Evolutionary conservation across 2,113 vertebrate species (phyloP), one percentile per base, ranked within the genome.

Genomic region (Syrrhaptes paradoxus): DNA sequence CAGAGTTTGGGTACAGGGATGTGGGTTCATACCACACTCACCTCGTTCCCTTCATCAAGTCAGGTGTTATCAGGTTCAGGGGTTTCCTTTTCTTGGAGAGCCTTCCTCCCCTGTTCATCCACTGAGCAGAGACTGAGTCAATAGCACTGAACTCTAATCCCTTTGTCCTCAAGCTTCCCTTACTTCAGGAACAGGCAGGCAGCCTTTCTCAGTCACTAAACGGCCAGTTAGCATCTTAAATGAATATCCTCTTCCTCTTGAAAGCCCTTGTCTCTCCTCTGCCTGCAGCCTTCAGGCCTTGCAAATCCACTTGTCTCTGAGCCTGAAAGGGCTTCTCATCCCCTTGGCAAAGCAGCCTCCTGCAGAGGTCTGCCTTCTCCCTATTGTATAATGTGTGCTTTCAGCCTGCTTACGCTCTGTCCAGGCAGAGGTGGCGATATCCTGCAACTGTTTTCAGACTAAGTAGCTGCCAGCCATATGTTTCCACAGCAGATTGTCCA

Each of bases 181-280:
- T 85, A 41, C 36, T 63, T 88, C 58, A 90, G 67, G n/a, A 49
- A 68, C 49, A 73, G 75, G 34, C 55, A 58, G 61, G 34, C 48
- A 48, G 49, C 18, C 24, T 76, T 87, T 75, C 29, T 91, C 36
- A 22, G 54, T 68, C 79, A 66, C 55, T 72, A 65, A 93, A 46
- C 65, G 41, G 20, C 68, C 78, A 76, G 75, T 76, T 88, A 96
- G 22, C 36, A 82, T 88, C 83, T 88, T 63, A 90, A 95, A 88
- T 75, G 24, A 90, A 36, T 90, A 52, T 66, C 65, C 34, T 62
- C 32, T 61, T 82, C 43, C 26, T 87, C 20, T 74, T 67, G 49
- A 93, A 92, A 93, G 72, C 36, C 19, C 11, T 80, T 85, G 71
- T 88, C 41, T 90, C 78, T 72, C 22, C 1, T 0, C 8, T 89